phyloP scores from a whole-genome alignment of 2,797 vertebrate species.

The Sternotherus odoratus region DNA sequence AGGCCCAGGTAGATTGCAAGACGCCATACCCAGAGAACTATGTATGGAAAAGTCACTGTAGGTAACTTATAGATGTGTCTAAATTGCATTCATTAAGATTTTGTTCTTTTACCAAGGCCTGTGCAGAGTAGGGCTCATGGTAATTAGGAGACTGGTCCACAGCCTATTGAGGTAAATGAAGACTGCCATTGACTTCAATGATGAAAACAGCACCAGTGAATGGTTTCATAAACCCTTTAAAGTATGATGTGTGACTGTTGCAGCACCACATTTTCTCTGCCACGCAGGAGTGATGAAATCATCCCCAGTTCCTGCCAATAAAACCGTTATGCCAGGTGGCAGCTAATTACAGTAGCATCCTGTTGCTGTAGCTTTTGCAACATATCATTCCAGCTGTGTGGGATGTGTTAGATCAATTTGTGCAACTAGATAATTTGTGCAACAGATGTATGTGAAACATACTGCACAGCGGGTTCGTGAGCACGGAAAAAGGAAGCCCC shows the following conservation, averaged over 20 bases:
- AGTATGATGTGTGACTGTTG: background rate
- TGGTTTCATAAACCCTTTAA: background rate
- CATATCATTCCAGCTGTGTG: rapidly evolving
- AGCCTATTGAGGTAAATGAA: background rate
- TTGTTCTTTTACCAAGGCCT: background rate
- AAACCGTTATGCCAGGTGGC: background rate
- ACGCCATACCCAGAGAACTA: background rate
- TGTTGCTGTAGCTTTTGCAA: background rate
- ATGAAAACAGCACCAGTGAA: background rate
- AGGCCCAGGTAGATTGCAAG: background rate
- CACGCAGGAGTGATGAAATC: rapidly evolving
- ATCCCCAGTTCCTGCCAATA: background rate
- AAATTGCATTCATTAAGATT: background rate
- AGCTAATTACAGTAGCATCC: rapidly evolving
- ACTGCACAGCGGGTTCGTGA: rapidly evolving
- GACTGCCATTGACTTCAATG: rapidly evolving
- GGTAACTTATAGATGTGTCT: background rate
- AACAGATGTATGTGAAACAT: rapidly evolving
- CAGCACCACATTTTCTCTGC: background rate
- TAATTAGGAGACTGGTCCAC: background rate
- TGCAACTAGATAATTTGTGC: no score
- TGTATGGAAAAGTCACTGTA: background rate
- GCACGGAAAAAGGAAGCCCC: rapidly evolving
- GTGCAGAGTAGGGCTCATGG: rapidly evolving
- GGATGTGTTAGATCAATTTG: no score